Evolutionary conservation across 2,797 vertebrate species (phyloP), one percentile per base, ranked within the genome.

Genomic region (Anas flavirostris): DNA sequence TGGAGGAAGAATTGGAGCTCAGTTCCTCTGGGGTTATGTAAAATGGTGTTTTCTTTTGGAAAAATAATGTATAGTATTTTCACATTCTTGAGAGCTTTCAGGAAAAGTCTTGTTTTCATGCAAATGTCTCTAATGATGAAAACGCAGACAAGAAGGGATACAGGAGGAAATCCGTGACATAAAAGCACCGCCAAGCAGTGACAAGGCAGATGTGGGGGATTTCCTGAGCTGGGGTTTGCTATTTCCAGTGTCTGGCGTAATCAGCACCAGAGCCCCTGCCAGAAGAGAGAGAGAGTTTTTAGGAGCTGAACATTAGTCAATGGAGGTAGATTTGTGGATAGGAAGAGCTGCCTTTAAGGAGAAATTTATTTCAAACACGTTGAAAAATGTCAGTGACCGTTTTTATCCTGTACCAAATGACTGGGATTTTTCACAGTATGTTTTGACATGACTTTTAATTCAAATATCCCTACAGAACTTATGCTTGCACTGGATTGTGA

Each of bases 391-490:
- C 52, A 16, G 18, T 17, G 14, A 50, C 83, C 56, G 1, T 80
- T 88, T 93, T 85, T 76, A 85, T 86, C 74, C 77, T 70, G 25
- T 5, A 33, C 87, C 82, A 83, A 82, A 95, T 96, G 63, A 68
- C 72, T 48, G 82, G 86, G 74, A 63, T 68, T 84, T 94, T 87
- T 89, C 4, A 0, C 81, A 55, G 67, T 41, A 39, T 43, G 67
- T 92, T 95, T 96, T 95, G 63, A 96, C 67, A 80, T 82, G 68
- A 56, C 55, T 82, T 95, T 90, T 88, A 44, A 73, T 86, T 88
- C 81, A 78, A 91, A 92, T 68, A 56, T 86, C 86, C 58, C 75
- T 82, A 86, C 82, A 92, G 95, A 94, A 90, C 79, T 97, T 94
- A 94, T 67, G 73, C 86, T 73, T 93, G 79, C 75, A 64, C 63